Conservation (phyloP, 2,797 vertebrate genomes). For the Rhynchotus rufescens region DNA sequence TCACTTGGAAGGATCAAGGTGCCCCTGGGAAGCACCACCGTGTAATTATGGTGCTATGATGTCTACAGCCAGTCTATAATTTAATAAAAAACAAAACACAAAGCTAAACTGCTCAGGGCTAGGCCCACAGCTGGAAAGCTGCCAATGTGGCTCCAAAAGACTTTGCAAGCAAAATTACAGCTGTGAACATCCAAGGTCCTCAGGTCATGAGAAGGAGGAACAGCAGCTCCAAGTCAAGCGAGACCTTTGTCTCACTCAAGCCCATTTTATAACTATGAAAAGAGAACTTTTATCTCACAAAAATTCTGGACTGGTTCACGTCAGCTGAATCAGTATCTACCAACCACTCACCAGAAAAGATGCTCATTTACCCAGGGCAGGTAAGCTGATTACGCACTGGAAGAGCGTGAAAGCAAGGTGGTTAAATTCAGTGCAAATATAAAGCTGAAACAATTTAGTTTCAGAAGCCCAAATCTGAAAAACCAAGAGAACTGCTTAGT, state of each 20-base stretch:
- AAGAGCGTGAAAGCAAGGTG: neutral
- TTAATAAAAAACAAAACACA: neutral
- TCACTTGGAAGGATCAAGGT: neutral
- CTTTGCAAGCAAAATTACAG: neutral
- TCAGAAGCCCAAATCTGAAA: neutral
- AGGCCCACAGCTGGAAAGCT: neutral
- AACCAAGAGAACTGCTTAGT: neutral
- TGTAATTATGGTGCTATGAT: neutral
- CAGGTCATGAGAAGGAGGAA: neutral
- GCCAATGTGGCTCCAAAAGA: neutral
- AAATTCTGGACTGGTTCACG: neutral
- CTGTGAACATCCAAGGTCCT: neutral
- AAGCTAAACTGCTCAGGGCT: neutral
- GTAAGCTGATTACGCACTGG: neutral
- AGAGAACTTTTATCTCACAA: neutral
- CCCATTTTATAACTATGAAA: neutral
- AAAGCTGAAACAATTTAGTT: neutral
- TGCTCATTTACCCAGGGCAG: neutral
- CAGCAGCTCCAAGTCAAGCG: neutral
- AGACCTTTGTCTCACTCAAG: neutral
- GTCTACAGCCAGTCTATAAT: neutral
- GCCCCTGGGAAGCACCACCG: neutral
- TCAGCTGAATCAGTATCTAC: neutral
- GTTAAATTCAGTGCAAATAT: neutral
- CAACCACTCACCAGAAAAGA: neutral